phyloP scores from a whole-genome alignment of 2,797 vertebrate species.

The Cyclopterus lumpus region DNA sequence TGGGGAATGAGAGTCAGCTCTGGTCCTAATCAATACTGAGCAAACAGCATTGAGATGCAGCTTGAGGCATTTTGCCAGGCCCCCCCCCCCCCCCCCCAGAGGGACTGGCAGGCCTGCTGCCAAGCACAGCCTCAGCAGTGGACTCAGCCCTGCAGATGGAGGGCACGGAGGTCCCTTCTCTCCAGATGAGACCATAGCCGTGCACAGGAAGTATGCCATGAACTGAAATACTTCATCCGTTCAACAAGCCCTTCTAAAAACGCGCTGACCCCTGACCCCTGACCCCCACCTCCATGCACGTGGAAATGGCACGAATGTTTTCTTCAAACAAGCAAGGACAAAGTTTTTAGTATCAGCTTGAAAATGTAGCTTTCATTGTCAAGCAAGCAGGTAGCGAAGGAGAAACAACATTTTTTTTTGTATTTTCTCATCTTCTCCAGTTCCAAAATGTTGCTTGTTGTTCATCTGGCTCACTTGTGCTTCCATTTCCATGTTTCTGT shows the following conservation, averaged over 20 bases:
- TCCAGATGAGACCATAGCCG: conserved; percentile 42
- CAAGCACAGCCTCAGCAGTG: conserved; percentile 68
- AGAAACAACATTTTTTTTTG: neutral
- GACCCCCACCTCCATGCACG: neutral
- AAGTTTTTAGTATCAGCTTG: conserved; percentile 1
- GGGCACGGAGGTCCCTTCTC: conserved; percentile 29
- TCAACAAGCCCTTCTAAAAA: conserved; percentile 12
- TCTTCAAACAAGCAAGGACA: conserved; percentile 11
- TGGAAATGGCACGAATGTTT: neutral
- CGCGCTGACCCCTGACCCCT: conserved; percentile 22
- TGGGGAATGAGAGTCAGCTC: conserved; percentile 59
- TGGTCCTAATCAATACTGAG: conserved; percentile 80
- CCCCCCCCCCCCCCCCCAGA: too few species aligned
- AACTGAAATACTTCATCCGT: conserved; percentile 25
- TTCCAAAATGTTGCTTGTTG: conserved; percentile 7
- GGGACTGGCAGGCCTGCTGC: conserved; percentile 69
- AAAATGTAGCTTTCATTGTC: conserved; percentile 19
- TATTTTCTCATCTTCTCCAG: neutral
- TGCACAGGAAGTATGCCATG: conserved; percentile 39
- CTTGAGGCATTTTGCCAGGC: conserved; percentile 71
- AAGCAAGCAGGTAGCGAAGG: neutral
- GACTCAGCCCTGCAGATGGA: conserved; percentile 58
- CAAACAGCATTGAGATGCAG: conserved; percentile 74
- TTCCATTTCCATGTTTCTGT: conserved; percentile 12
- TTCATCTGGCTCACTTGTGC: neutral